A percentile compares a stretch with the other conserved stretches of the same genome.
Evolutionary conservation across 2,797 vertebrate genomes (phyloP).

Genomic region (Tapera naevia): DNA sequence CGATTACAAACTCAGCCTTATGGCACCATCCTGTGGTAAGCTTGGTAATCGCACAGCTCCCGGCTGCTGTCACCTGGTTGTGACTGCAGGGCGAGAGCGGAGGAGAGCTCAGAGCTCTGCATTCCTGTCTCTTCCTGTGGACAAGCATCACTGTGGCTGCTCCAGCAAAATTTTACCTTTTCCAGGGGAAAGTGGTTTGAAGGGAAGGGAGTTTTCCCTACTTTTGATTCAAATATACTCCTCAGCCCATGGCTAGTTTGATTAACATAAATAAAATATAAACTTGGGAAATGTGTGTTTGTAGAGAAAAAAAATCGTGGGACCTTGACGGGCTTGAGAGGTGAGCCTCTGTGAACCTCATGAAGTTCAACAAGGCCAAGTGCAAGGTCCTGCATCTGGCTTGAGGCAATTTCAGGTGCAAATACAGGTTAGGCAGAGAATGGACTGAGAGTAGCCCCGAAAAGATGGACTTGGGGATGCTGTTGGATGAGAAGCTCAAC

Average conservation of each 20-base stretch:
- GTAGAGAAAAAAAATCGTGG: background rate
- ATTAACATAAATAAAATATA: background rate
- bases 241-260: background rate
- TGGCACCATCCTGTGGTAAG: background rate
- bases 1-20: no score
- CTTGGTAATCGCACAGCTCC: background rate
- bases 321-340: background rate
- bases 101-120: accelerated
- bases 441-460: no score
- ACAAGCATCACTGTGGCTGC: accelerated
- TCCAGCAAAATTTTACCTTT: background rate
- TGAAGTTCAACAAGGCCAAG: no score
- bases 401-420: no score
- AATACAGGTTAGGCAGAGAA: no score
- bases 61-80: no score
- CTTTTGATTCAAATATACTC: background rate
- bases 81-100: accelerated
- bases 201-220: background rate
- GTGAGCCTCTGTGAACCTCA: no score
- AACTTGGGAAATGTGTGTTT: background rate
- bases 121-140: accelerated
- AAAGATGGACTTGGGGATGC: no score
- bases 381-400: no score
- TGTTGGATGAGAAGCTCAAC: no score
- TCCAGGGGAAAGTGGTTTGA: background rate